phyloP scores from a whole-genome alignment of 2,113 vertebrate species.

The Syngnathus floridae region DNA sequence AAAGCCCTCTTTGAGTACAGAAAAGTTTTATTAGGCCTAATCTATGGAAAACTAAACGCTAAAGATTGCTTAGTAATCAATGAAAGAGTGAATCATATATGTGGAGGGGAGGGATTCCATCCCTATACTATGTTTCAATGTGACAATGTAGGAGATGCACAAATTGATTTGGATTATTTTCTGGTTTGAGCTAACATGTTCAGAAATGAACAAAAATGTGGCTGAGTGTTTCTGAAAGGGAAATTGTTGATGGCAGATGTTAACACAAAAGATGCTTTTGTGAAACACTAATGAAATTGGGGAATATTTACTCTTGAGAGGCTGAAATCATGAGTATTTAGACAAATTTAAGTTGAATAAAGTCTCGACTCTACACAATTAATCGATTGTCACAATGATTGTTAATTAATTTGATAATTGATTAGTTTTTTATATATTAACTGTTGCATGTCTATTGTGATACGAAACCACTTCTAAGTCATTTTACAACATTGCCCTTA shows the following conservation, averaged over 20 bases:
- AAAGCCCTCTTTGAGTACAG: neutral
- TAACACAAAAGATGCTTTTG: neutral
- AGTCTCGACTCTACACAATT: too few species aligned
- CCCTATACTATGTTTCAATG: neutral
- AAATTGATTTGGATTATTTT: neutral
- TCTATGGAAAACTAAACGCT: too few species aligned
- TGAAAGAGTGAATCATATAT: neutral
- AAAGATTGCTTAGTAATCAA: too few species aligned
- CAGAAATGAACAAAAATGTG: neutral
- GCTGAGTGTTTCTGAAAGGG: neutral
- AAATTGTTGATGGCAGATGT: neutral
- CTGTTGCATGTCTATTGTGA: too few species aligned
- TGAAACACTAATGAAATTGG: neutral
- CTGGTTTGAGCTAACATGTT: too few species aligned
- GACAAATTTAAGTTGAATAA: neutral
- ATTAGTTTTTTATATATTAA: too few species aligned
- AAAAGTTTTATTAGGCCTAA: neutral
- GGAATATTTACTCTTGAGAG: neutral
- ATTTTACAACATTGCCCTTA: too few species aligned
- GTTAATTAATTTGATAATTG: too few species aligned
- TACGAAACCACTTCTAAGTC: too few species aligned
- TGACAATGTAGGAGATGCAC: too few species aligned
- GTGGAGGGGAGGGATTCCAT: neutral
- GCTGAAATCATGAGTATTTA: neutral
- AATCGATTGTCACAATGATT: too few species aligned